These are phyloP conservation scores for Erannis defoliaria DNA, from an alignment of 2,888 invertebrate species.

Conservation along the genomic window DNA sequence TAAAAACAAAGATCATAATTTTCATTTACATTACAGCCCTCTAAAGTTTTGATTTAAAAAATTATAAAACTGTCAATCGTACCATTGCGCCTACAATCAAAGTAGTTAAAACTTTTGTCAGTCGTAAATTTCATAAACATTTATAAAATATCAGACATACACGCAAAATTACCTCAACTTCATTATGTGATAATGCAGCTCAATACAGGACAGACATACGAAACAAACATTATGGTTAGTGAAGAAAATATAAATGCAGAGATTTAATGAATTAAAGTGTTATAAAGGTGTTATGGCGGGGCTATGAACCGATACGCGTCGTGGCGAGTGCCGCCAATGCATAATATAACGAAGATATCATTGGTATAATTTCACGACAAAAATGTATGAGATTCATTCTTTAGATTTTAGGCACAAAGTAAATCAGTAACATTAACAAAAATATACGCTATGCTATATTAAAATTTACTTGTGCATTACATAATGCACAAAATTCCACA, in stretches of 20 bases:
- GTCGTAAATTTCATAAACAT: conserved; percentile 9
- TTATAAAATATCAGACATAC: conserved; percentile 15
- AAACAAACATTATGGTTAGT: conserved; percentile 8
- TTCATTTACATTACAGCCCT: conserved; percentile 19
- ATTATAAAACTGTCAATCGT: not conserved
- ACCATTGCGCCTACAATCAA: not conserved
- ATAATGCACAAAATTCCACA: conserved; percentile 73
- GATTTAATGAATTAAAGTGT: not conserved
- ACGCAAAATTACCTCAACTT: conserved; percentile 10
- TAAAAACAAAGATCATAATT: conserved; percentile 25
- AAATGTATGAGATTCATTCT: conserved; percentile 82
- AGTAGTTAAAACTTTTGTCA: conserved; percentile 8
- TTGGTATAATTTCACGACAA: conserved; percentile 55
- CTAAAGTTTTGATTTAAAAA: not conserved
- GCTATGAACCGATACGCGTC: not conserved
- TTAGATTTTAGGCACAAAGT: conserved; percentile 80
- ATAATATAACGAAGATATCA: conserved; percentile 28
- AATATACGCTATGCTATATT: conserved; percentile 70
- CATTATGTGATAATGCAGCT: not conserved
- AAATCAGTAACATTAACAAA: conserved; percentile 79
- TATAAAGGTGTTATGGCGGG: not conserved
- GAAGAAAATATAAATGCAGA: conserved; percentile 30
- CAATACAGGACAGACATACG: conserved; percentile 3
- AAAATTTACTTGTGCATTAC: conserved; percentile 77
- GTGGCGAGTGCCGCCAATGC: conserved; percentile 20